Evolutionary conservation across 2,888 invertebrate genomes (phyloP).

Genomic region (Arctia plantaginis): DNA sequence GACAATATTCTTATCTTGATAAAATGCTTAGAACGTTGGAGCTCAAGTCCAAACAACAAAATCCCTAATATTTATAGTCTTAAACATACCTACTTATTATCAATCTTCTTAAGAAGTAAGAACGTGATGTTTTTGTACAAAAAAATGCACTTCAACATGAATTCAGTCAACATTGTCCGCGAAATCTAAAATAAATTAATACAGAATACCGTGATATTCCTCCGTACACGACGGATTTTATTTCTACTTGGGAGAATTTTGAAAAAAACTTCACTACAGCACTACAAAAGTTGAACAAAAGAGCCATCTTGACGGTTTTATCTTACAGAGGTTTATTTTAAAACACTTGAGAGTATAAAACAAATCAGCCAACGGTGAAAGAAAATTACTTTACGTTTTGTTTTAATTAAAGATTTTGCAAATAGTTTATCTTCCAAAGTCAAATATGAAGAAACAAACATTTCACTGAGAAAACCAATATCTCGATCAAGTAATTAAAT

Average conservation of each 20-base stretch:
- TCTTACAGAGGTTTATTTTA: slow-evolving; percentile 37
- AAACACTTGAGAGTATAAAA: slow-evolving; percentile 29
- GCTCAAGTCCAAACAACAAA: not conserved
- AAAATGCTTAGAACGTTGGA: not conserved
- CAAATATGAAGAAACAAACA: slow-evolving; percentile 1
- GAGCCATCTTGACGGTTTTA: slow-evolving; percentile 43
- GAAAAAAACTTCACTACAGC: slow-evolving; percentile 49
- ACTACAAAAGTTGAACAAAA: slow-evolving; percentile 51
- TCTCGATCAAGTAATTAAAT: not conserved
- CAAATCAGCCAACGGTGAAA: slow-evolving; percentile 23
- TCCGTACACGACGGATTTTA: slow-evolving; percentile 53
- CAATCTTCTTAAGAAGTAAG: slow-evolving; percentile 14
- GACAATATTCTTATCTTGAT: not conserved
- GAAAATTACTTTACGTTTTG: slow-evolving; percentile 12
- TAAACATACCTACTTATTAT: not conserved
- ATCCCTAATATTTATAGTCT: not conserved
- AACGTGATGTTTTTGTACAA: slow-evolving; percentile 23
- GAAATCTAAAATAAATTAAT: slow-evolving; percentile 58
- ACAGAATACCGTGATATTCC: slow-evolving; percentile 63
- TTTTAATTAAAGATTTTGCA: slow-evolving; percentile 15
- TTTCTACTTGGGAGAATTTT: slow-evolving; percentile 59
- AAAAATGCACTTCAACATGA: slow-evolving; percentile 26
- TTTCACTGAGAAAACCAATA: slow-evolving; percentile 1
- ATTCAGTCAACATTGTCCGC: slow-evolving; percentile 43
- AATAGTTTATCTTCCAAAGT: slow-evolving; percentile 7